Conservation (phyloP, 1,140 invertebrate species). For the Atta texana region DNA sequence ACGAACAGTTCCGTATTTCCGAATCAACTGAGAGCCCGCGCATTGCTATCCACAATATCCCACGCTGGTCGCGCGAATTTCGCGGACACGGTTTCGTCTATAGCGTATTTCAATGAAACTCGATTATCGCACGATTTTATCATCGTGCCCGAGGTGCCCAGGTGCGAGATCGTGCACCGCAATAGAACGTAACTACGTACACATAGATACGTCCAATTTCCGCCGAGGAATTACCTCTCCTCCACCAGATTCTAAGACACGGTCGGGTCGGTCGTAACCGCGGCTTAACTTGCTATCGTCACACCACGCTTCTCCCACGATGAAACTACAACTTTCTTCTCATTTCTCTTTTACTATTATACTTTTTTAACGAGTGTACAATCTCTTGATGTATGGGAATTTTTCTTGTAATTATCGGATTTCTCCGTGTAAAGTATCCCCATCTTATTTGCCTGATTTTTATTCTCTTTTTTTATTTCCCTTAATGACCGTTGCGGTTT, state of each 20-base stretch:
- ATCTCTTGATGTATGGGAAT: constrained; percentile 11
- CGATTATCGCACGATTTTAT: constrained; percentile 75
- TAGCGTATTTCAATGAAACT: constrained; percentile 76
- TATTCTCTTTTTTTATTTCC: too few relatives aligned
- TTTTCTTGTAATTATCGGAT: constrained; percentile 13
- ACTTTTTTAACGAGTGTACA: constrained; percentile 28
- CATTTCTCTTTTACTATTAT: constrained; percentile 13
- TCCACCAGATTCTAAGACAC: constrained; percentile 70
- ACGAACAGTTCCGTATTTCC: constrained; percentile 33
- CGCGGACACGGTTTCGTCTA: constrained; percentile 62
- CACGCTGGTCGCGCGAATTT: constrained; percentile 65
- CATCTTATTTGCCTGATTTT: background rate
- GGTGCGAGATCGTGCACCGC: constrained; percentile 66
- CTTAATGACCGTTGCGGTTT: background rate
- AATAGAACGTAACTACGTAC: constrained; percentile 27
- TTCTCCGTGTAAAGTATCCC: background rate
- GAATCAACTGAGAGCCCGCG: constrained; percentile 1
- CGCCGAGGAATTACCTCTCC: constrained; percentile 77
- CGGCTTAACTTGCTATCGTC: constrained; percentile 74
- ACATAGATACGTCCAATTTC: constrained; percentile 79
- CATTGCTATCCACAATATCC: background rate
- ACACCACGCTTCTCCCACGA: background rate
- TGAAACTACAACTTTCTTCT: constrained; percentile 13
- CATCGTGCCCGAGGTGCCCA: constrained; percentile 51
- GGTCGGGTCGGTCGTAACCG: constrained; percentile 72